phyloP scores from a whole-genome alignment of 2,888 invertebrate species.

The Rotaria socialis region DNA sequence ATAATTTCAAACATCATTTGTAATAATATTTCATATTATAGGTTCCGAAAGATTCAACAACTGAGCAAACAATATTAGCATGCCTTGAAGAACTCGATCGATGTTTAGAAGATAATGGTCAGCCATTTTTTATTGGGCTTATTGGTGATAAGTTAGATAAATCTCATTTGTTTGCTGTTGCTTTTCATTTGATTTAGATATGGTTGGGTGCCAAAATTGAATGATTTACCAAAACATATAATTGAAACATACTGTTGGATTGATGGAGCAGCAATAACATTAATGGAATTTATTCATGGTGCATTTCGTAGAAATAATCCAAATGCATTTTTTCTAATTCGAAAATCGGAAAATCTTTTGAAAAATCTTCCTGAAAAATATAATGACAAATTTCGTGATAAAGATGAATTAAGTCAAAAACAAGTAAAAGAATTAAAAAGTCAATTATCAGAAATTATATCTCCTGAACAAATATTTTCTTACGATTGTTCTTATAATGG shows the following conservation, averaged over 20 bases:
- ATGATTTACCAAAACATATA: slow-evolving; percentile 52
- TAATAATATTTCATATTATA: background rate
- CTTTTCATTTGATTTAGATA: slow-evolving; percentile 50
- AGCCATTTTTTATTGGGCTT: slow-evolving; percentile 56
- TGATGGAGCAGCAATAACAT: slow-evolving; percentile 55
- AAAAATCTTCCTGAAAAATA: slow-evolving; percentile 50
- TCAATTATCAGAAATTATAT: slow-evolving; percentile 48
- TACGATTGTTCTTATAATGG: slow-evolving; percentile 50
- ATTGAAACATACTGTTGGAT: slow-evolving; percentile 53
- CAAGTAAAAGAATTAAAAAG: slow-evolving; percentile 51
- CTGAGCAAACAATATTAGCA: slow-evolving; percentile 52
- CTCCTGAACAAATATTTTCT: slow-evolving; percentile 50
- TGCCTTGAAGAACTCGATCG: slow-evolving; percentile 57
- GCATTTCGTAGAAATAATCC: slow-evolving; percentile 53
- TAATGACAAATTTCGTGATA: slow-evolving; percentile 50
- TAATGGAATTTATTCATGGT: slow-evolving; percentile 57
- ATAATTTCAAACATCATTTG: background rate
- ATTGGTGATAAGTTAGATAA: slow-evolving; percentile 52
- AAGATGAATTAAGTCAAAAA: slow-evolving; percentile 48
- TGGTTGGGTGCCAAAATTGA: slow-evolving; percentile 55
- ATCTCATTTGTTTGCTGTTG: background rate
- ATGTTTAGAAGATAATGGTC: slow-evolving; percentile 52
- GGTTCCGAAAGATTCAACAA: slow-evolving; percentile 55
- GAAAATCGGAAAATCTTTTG: slow-evolving; percentile 49
- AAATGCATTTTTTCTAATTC: slow-evolving; percentile 54